Percentiles rank a stretch among this genome's conserved stretches.
phyloP scores from a whole-genome alignment of 2,888 invertebrate species.

The Plagodis dolabraria region DNA sequence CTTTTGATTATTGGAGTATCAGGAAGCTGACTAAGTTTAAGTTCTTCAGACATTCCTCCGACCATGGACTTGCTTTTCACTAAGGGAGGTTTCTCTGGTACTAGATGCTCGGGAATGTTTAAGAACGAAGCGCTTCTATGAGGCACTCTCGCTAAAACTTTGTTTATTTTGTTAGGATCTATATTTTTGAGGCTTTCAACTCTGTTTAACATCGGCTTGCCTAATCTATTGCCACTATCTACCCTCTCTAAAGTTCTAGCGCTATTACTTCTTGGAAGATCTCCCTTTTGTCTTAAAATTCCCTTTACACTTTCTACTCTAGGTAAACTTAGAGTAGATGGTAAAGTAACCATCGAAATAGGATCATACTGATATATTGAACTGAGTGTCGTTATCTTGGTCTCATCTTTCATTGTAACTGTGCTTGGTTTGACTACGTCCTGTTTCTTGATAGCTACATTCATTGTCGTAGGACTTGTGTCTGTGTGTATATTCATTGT shows the following conservation, averaged over 20 bases:
- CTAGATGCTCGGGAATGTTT: slow-evolving; percentile 74
- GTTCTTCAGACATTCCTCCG: slow-evolving; percentile 66
- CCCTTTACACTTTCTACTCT: slow-evolving; percentile 77
- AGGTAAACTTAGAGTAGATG: slow-evolving; percentile 66
- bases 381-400: slow-evolving; percentile 71
- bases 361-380: slow-evolving; percentile 75
- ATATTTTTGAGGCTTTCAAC: slow-evolving; percentile 78
- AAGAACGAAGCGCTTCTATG: slow-evolving; percentile 80
- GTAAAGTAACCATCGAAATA: slow-evolving; percentile 60
- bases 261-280: slow-evolving; percentile 69
- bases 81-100: slow-evolving; percentile 71
- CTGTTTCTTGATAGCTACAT: slow-evolving; percentile 69
- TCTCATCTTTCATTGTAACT: slow-evolving; percentile 74
- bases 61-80: slow-evolving; percentile 76
- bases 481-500: slow-evolving; percentile 59
- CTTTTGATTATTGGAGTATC: slow-evolving; percentile 81
- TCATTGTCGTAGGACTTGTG: slow-evolving; percentile 59
- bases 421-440: slow-evolving; percentile 76
- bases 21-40: slow-evolving; percentile 70
- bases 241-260: slow-evolving; percentile 66
- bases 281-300: slow-evolving; percentile 61
- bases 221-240: slow-evolving; percentile 61
- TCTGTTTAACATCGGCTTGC: slow-evolving; percentile 61
- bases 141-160: slow-evolving; percentile 72
- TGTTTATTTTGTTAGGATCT: slow-evolving; percentile 73